phyloP scores from a whole-genome alignment of 2,113 vertebrate species.

The Argyrosomus japonicus region DNA sequence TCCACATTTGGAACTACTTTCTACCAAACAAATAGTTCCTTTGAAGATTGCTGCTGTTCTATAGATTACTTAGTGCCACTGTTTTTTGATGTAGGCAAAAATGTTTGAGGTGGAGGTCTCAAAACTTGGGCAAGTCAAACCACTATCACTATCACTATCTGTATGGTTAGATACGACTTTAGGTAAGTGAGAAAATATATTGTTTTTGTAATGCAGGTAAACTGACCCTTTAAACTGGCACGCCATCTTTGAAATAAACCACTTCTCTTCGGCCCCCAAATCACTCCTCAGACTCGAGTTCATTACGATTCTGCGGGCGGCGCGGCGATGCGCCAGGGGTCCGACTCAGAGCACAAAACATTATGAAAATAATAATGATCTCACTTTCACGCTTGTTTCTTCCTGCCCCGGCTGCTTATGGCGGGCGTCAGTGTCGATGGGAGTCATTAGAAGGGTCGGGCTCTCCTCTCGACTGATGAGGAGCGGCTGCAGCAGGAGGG shows the following conservation, averaged over 20 bases:
- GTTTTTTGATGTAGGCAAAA: neutral
- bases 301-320: slow-evolving; percentile 70
- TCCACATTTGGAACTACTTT: neutral
- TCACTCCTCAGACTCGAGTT: slow-evolving; percentile 46
- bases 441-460: slow-evolving; percentile 78
- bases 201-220: slow-evolving; percentile 18
- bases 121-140: neutral
- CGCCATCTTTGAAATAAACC: slow-evolving; percentile 58
- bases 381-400: slow-evolving; percentile 71
- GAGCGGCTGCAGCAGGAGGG: slow-evolving; percentile 62
- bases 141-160: neutral
- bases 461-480: slow-evolving; percentile 68
- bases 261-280: slow-evolving; percentile 40
- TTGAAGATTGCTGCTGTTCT: neutral
- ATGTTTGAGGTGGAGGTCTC: neutral
- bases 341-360: slow-evolving; percentile 62
- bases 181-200: neutral
- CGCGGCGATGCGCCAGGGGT: slow-evolving; percentile 53
- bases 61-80: neutral
- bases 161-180: neutral
- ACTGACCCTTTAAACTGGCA: slow-evolving; percentile 38
- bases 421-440: slow-evolving; percentile 63
- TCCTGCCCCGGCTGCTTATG: slow-evolving; percentile 66
- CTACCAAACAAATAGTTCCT: neutral
- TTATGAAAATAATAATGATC: slow-evolving; percentile 81